Base-by-base conservation (phyloP, 2,797 vertebrate genomes). In the Tamandua tetradactyla region DNA sequence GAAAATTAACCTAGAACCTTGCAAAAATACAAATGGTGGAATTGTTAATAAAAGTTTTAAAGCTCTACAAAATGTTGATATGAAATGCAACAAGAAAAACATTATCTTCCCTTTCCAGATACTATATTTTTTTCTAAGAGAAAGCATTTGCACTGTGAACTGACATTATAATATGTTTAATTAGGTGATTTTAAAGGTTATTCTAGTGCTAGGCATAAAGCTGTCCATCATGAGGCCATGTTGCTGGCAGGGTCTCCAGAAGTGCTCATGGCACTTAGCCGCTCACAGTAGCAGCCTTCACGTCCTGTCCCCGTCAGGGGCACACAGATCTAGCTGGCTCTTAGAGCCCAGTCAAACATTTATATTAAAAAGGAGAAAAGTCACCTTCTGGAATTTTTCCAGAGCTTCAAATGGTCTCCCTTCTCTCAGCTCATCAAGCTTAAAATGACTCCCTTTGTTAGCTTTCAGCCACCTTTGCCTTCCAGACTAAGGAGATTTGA, bases 401-500 rank as follows among this genome's bases (percentile, higher is more conserved):
- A 98, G 97, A 94, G 96, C 87, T 97, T 93, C 96, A 95, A 90
- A 94, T 89, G 86, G 79, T 94, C 93, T 94, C 93, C 87, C 69
- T 94, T 93, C 88, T 97, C 97, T 95, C 85, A 97, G 95, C 95
- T 98, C 96, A 97, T 97, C 97, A 95, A 87, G 88, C 35, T 97
- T 80, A 96, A 95, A 98, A 97, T 93, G 97, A 97, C 80, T 96
- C 91, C 95, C 96, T 97, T 97, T 88, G 96, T 96, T 88, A 74
- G 49, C 49, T 30, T 76, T 61, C 75, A 59, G 82, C 74, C 76
- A 47, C 76, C 72, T 78, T 75, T 49, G 30, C 78, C 89, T 81
- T 66, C 69, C 79, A 76, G 75, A 72, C 64, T n/a, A 40, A 90
- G 69, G 93, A 90, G 94, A 93, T 81, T 91, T 94, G 96, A 95